phyloP scores from a whole-genome alignment of 1,140 invertebrate species.

The Glomeris maerens region DNA sequence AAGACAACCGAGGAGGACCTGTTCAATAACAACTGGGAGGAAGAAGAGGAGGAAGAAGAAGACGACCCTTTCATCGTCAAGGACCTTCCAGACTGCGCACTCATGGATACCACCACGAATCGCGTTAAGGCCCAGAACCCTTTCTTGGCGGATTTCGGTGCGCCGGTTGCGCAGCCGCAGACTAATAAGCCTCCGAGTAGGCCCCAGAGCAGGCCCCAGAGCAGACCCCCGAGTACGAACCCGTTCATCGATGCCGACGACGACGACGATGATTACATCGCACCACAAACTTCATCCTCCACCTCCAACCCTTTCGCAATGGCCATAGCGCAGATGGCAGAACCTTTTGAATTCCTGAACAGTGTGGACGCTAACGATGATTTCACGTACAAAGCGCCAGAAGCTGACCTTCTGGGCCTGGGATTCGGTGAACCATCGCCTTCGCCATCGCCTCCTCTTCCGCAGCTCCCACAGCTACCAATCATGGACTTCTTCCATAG shows the following conservation, averaged over 20 bases:
- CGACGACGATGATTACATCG: too few species aligned
- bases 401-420: too few species aligned
- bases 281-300: too few species aligned
- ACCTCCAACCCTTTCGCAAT: too few species aligned
- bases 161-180: neutral
- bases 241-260: too few species aligned
- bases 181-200: neutral
- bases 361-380: too few species aligned
- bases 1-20: neutral
- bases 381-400: too few species aligned
- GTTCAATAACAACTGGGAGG: neutral
- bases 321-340: too few species aligned
- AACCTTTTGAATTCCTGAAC: too few species aligned
- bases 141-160: neutral
- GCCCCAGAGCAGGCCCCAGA: too few species aligned
- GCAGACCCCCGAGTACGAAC: slow-evolving; percentile 9
- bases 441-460: too few species aligned
- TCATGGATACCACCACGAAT: neutral
- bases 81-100: neutral
- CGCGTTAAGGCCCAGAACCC: slow-evolving; percentile 9
- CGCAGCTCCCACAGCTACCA: neutral
- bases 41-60: slow-evolving; percentile 5
- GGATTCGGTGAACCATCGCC: too few species aligned
- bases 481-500: neutral
- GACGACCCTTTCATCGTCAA: slow-evolving; percentile 9